phyloP scores from a whole-genome alignment of 2,797 vertebrate genomes.

The Geotrypetes seraphini region DNA sequence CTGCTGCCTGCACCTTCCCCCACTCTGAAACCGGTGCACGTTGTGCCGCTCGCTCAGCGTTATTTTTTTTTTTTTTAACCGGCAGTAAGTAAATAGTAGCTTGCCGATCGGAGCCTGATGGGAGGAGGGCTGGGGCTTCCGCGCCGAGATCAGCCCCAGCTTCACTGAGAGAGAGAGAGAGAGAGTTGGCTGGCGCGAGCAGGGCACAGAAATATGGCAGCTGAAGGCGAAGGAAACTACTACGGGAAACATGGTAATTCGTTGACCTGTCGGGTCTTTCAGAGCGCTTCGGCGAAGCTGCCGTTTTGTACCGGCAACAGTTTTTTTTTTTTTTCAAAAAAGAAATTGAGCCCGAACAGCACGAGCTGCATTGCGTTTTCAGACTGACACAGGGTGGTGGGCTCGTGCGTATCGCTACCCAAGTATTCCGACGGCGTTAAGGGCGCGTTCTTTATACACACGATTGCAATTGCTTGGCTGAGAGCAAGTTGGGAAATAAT shows the following conservation, averaged over 20 bases:
- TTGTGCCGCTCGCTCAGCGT: slow-evolving; percentile 15
- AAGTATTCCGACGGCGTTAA: no score
- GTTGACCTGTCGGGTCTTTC: slow-evolving; percentile 4
- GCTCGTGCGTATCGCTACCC: no score
- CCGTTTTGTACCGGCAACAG: no score
- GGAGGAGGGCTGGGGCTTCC: slow-evolving; percentile 1
- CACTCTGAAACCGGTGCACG: slow-evolving; percentile 6
- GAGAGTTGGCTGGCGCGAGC: slow-evolving; percentile 1
- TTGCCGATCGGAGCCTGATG: slow-evolving; percentile 8
- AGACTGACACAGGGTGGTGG: no score
- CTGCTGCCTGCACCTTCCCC: neutral
- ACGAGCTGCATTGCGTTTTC: no score
- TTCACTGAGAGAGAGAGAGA: slow-evolving; percentile 4
- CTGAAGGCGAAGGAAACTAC: slow-evolving; percentile 22
- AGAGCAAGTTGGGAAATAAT: no score
- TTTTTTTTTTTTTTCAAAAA: no score
- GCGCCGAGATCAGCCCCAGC: neutral
- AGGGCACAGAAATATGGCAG: slow-evolving; percentile 12
- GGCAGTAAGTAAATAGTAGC: slow-evolving; percentile 5
- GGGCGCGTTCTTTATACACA: no score
- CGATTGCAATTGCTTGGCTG: no score
- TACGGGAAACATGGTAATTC: slow-evolving; percentile 38
- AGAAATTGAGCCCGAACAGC: no score
- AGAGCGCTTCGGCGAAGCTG: no score
- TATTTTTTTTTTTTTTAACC: slow-evolving; percentile 33